Conservation (phyloP, 1,140 invertebrate genomes). For the Heliconius melpomene region DNA sequence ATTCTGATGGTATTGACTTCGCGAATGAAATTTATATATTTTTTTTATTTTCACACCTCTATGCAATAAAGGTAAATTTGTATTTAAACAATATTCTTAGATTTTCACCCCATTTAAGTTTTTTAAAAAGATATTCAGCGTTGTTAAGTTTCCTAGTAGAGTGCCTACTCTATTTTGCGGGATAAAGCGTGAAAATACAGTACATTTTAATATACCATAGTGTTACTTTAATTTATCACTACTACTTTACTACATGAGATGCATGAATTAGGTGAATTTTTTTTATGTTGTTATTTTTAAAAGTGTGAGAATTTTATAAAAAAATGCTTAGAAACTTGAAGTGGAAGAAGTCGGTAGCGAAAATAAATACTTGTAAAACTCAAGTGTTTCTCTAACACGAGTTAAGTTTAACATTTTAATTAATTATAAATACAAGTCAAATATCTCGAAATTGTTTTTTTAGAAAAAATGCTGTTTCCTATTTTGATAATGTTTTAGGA, state of each 20-base stretch:
- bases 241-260: too few relatives aligned
- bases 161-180: too few relatives aligned
- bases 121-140: too few relatives aligned
- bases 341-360: constrained; percentile 49
- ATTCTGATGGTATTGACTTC: constrained; percentile 41
- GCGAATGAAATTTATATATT: neutral
- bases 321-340: constrained; percentile 14
- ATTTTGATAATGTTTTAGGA: neutral
- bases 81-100: too few relatives aligned
- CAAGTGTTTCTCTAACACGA: constrained; percentile 45
- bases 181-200: too few relatives aligned
- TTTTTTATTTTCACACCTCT: neutral
- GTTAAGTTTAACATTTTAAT: constrained; percentile 14
- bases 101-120: too few relatives aligned
- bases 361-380: constrained; percentile 52
- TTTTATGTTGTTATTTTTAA: neutral
- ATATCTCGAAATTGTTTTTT: neutral
- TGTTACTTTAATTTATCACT: too few relatives aligned
- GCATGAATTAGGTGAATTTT: neutral
- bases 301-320: neutral
- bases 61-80: neutral
- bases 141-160: too few relatives aligned
- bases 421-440: constrained; percentile 9
- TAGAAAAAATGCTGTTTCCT: neutral
- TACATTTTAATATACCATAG: too few relatives aligned